Percentiles rank a stretch among this genome's conserved stretches.
Conservation (phyloP, 2,888 invertebrate genomes). For the Troilus luridus region DNA sequence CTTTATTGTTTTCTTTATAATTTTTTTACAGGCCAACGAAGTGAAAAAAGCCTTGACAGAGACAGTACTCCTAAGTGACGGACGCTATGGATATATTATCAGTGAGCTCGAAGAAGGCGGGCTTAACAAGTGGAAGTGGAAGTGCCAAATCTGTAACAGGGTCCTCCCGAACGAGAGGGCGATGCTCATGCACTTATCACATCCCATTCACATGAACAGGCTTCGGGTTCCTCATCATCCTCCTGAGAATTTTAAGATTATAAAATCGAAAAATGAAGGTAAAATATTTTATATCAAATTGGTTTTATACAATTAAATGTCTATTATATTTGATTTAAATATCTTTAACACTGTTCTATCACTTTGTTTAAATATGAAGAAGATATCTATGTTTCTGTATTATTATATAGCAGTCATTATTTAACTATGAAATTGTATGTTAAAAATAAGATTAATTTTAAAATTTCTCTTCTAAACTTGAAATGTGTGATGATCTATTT, state of each 20-base stretch:
- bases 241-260: constrained; percentile 59
- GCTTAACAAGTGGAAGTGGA: constrained; percentile 66
- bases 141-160: constrained; percentile 67
- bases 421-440: too few species aligned
- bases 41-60: constrained; percentile 62
- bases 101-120: constrained; percentile 63
- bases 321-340: too few species aligned
- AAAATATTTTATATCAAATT: constrained; percentile 49
- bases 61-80: constrained; percentile 67
- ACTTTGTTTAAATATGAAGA: too few species aligned
- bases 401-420: too few species aligned
- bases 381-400: too few species aligned
- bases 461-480: too few species aligned
- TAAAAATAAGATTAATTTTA: too few species aligned
- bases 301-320: too few species aligned
- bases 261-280: constrained; percentile 69
- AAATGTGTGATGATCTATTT: too few species aligned
- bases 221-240: constrained; percentile 58
- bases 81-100: constrained; percentile 67
- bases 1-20: neutral
- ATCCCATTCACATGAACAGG: constrained; percentile 63
- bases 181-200: constrained; percentile 62
- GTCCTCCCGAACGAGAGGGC: constrained; percentile 63
- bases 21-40: constrained; percentile 55
- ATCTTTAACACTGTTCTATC: too few species aligned